Evolutionary conservation across 1,140 invertebrate genomes (phyloP).

Genomic region (Acromyrmex charruanus): DNA sequence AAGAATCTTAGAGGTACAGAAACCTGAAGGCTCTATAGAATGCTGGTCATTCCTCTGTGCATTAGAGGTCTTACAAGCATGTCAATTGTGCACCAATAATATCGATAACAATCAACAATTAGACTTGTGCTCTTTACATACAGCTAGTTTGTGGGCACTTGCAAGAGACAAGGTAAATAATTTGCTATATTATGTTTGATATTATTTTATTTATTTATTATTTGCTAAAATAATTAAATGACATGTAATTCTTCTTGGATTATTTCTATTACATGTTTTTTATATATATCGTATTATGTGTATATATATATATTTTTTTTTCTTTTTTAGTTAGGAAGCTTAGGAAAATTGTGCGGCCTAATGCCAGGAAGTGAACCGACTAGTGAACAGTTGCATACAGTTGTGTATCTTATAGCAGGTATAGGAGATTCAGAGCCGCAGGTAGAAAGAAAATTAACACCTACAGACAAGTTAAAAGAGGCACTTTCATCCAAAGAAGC

Average conservation of each 20-base stretch:
- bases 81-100: constrained; percentile 89
- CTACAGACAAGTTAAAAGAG: constrained; percentile 95
- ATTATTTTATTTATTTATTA: constrained; percentile 34
- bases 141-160: constrained; percentile 96
- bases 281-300: not conserved
- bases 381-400: constrained; percentile 95
- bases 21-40: constrained; percentile 93
- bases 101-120: constrained; percentile 89
- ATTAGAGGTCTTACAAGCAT: constrained; percentile 94
- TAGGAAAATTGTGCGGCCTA: constrained; percentile 96
- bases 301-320: not conserved
- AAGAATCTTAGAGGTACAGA: constrained; percentile 91
- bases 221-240: not conserved
- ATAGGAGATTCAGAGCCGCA: constrained; percentile 91
- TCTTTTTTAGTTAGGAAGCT: constrained; percentile 90
- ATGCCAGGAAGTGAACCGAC: constrained; percentile 94
- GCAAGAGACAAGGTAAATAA: constrained; percentile 95
- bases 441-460: constrained; percentile 88
- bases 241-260: not conserved
- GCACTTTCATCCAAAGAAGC: constrained; percentile 95
- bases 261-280: not conserved
- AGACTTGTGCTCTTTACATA: constrained; percentile 93
- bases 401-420: constrained; percentile 95
- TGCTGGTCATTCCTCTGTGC: constrained; percentile 98
- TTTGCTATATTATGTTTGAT: constrained; percentile 1